These are phyloP conservation scores for Perithous albicinctus DNA, from an alignment of 2,888 invertebrate species.

Conservation along the genomic window DNA sequence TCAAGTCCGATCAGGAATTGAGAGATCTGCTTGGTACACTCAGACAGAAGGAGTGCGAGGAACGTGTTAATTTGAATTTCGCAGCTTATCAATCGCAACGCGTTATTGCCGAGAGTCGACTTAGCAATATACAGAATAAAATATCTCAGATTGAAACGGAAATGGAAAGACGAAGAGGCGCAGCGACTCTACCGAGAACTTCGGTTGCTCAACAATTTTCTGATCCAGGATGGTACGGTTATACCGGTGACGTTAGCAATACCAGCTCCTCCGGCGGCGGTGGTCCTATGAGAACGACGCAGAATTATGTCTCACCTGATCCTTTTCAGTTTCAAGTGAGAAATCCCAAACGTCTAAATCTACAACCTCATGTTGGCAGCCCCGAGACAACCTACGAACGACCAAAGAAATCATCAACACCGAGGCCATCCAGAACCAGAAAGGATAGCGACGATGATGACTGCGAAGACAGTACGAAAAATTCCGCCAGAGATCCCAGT, in stretches of 20 bases:
- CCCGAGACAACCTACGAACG: slow-evolving; percentile 74
- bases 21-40: slow-evolving; percentile 76
- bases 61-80: slow-evolving; percentile 78
- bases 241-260: slow-evolving; percentile 59
- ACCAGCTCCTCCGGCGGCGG: slow-evolving; percentile 30
- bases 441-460: slow-evolving; percentile 55
- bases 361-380: slow-evolving; percentile 78
- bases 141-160: slow-evolving; percentile 79
- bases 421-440: neutral
- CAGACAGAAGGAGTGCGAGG: slow-evolving; percentile 80
- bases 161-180: slow-evolving; percentile 73
- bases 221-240: slow-evolving; percentile 67
- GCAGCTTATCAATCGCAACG: slow-evolving; percentile 79
- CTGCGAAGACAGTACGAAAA: slow-evolving; percentile 34
- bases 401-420: slow-evolving; percentile 62
- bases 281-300: slow-evolving; percentile 2
- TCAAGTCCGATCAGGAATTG: slow-evolving; percentile 79
- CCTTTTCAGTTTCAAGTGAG: slow-evolving; percentile 74
- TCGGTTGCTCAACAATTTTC: slow-evolving; percentile 46
- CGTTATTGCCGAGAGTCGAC: slow-evolving; percentile 75
- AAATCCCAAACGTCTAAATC: slow-evolving; percentile 75
- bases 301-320: slow-evolving; percentile 75
- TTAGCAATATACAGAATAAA: slow-evolving; percentile 78
- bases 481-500: slow-evolving; percentile 6
- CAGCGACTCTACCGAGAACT: slow-evolving; percentile 4